Evolutionary conservation across 2,113 vertebrate species (phyloP), one percentile per base, ranked within the genome.

Genomic region (Podarcis muralis): DNA sequence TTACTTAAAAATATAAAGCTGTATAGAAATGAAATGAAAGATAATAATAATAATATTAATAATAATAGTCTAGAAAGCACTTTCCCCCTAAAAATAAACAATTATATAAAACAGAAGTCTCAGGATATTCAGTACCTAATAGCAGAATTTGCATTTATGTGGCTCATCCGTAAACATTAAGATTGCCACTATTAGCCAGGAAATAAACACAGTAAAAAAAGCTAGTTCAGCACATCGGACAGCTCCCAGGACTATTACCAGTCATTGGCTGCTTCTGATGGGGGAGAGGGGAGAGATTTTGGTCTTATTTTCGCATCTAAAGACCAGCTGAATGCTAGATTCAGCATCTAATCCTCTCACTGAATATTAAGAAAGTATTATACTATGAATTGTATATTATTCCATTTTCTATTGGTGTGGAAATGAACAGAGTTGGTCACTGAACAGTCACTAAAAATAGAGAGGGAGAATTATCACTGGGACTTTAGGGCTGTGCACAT

Each of bases 191-290:
- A 66, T 69, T 53, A 30, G 53, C 76, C 15, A 57, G 35, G 13
- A 82, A 66, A 5, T 35, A 11, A 25, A 59, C 30, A 57, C 48
- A 53, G 30, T 57, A 16, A 32, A 12, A 71, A 48, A 53, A 9
- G 48, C 35, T 43, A 48, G 35, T 48, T 88, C 37, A 88, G 27
- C 30, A 25, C 37, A 32, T 65, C 12, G 18, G 57, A 83, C 4
- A 88, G 57, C 22, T 88, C 27, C 53, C 71, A 88, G 27, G 35
- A 20, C n/a, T 8, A 30, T 43, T 82, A 88, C n/a, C 90, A 57
- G 53, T 57, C 57, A 27, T 11, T 86, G 2, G 1, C 69, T 88
- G 25, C 68, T n/a, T 86, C 89, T 83, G 43, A 90, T 5, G 1
- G 25, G 30, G 12, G 23, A 27, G n/a, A n/a, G 37, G 22, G 35